These are phyloP conservation scores for Emys orbicularis DNA, from an alignment of 2,797 vertebrate genomes.

Conservation along the genomic window DNA sequence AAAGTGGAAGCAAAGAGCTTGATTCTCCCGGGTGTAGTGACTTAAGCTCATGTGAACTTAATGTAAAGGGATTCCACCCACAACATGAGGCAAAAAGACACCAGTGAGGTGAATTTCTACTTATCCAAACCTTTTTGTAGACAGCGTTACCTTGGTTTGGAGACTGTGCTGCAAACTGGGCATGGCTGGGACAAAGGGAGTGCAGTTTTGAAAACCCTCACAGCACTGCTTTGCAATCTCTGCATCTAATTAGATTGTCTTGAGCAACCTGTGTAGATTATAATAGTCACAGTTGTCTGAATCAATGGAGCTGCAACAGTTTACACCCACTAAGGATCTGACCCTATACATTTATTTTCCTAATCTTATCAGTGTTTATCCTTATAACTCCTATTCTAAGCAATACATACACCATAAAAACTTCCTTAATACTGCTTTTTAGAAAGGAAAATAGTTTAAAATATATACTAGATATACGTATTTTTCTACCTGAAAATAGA, in stretches of 20 bases:
- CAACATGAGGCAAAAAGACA: not conserved
- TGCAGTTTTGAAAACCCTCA: not conserved
- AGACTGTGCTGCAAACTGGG: not conserved
- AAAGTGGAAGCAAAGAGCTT: not conserved
- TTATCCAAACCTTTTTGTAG: slow-evolving; percentile 13
- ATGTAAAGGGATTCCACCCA: not conserved
- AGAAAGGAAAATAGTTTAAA: not conserved
- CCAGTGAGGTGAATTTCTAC: slow-evolving; percentile 9
- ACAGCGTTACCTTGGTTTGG: not conserved
- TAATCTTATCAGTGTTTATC: slow-evolving; percentile 20
- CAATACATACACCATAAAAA: not conserved
- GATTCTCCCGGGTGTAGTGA: not conserved
- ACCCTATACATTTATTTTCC: slow-evolving; percentile 15
- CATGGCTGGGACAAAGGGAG: not conserved
- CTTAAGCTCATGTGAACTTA: not conserved
- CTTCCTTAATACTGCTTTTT: not conserved
- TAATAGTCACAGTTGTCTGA: not conserved
- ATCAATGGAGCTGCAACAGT: slow-evolving; percentile 34
- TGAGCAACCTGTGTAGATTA: not conserved
- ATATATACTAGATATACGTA: not conserved
- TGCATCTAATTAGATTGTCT: not conserved
- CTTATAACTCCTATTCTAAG: not conserved
- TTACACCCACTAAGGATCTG: not conserved
- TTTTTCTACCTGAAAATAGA: not conserved
- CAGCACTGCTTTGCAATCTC: slow-evolving; percentile 7